A percentile compares a stretch with the other conserved stretches of the same genome.
phyloP scores from a whole-genome alignment of 2,888 invertebrate genomes.

The Tipula unca region DNA sequence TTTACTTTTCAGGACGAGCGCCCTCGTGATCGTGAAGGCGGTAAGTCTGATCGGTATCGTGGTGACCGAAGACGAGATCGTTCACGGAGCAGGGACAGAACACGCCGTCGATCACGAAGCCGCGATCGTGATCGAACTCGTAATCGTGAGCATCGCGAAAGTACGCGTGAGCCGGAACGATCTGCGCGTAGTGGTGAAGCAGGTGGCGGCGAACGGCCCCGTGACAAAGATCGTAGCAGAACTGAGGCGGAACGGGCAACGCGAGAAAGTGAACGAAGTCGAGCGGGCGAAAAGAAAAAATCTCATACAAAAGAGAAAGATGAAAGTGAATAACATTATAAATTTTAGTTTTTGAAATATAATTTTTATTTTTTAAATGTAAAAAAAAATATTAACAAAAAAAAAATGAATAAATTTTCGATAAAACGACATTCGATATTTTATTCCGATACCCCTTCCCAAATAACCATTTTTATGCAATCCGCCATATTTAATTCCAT shows the following conservation, averaged over 20 bases:
- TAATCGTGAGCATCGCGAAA: not conserved
- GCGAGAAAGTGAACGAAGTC: constrained; percentile 40
- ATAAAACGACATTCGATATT: not conserved
- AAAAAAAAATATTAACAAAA: not conserved
- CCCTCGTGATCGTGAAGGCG: not conserved
- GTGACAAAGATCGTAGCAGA: not conserved
- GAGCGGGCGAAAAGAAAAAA: constrained; percentile 56
- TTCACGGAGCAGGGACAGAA: constrained; percentile 55
- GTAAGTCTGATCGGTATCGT: constrained; percentile 31
- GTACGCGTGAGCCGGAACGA: not conserved
- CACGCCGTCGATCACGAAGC: constrained; percentile 54
- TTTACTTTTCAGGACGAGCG: not conserved
- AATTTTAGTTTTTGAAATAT: not conserved
- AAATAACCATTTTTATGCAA: not conserved
- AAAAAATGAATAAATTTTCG: not conserved
- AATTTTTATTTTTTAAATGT: not conserved
- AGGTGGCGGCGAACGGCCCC: not conserved
- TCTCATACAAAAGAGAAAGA: constrained; percentile 66
- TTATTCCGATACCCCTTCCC: not conserved
- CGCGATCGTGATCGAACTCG: constrained; percentile 45
- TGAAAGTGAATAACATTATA: constrained; percentile 53
- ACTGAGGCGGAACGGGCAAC: constrained; percentile 59
- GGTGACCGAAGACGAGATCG: constrained; percentile 27
- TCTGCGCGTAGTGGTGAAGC: not conserved
- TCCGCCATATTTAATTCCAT: not conserved